Evolutionary conservation across 2,797 vertebrate species (phyloP).

Genomic region (Sternotherus odoratus): DNA sequence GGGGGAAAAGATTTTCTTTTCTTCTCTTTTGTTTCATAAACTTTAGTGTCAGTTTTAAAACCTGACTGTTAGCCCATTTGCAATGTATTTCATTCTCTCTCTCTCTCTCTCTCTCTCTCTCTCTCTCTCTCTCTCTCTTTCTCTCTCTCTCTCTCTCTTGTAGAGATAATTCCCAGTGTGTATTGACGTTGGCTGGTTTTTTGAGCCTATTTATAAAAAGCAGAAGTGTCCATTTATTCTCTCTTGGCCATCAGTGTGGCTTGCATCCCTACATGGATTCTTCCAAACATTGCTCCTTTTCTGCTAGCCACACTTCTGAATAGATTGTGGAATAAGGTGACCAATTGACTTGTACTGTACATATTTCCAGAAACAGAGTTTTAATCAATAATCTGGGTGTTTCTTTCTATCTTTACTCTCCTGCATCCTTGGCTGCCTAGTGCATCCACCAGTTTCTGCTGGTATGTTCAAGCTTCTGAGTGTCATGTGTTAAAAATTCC

Average conservation of each 20-base stretch:
- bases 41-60: conserved; percentile 23
- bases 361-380: conserved; percentile 10
- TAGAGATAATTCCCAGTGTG: not conserved
- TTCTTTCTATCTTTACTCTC: not conserved
- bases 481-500: not conserved
- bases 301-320: not conserved
- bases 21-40: not conserved
- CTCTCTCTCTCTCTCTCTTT: not conserved
- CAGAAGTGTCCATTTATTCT: not conserved
- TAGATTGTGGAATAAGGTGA: not conserved
- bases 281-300: not conserved
- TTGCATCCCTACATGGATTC: not conserved
- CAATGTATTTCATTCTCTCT: not conserved
- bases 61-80: not conserved
- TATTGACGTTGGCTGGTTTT: fast-evolving
- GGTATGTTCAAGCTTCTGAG: not conserved
- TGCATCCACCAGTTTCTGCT: not conserved
- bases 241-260: not conserved
- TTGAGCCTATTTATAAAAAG: not conserved
- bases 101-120: not conserved
- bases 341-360: not conserved
- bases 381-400: not conserved
- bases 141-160: not conserved
- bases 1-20: not conserved
- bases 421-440: not conserved